Base-by-base conservation (phyloP, 2,888 invertebrate species). In the Phanerotoma sp. region DNA sequence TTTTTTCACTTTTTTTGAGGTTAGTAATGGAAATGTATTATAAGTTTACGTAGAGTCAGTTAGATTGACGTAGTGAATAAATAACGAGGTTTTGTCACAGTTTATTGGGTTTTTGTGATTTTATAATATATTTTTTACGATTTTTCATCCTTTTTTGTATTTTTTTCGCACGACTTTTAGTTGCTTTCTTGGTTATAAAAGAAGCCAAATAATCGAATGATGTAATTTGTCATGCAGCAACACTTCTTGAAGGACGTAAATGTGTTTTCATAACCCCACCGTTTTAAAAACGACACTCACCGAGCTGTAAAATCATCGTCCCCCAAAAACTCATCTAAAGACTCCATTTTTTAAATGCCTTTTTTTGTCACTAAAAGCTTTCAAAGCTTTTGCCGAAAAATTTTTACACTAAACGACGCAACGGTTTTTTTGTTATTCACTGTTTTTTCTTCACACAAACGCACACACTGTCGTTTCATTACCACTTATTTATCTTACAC, bases 121-220 rank as follows among this genome's bases (percentile, higher is more conserved):
- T 70, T 56, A 58, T 64, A 41, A 62, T 63, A 56, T 66, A 68
- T 61, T 63, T 66, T 64, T 70, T 68, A 58, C 70, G 66, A 58
- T 69, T 64, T 67, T 66, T 70, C 71, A 61, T 63, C 10, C 3
- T 35, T 35, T 15, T 35, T n/a, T 11, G 35, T n/a, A 9, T 35
- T 35, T 33, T 33, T 35, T n/a, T 35, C n/a, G 30, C 30, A 11
- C 5, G 6, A 13, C 16, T 15, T 38, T 11, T 38, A 4, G 11
- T 11, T 16, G 18, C 16, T 11, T 38, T 18, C 16, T 18, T 38
- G 18, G 38, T 16, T 18, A 4, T 18, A 9, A 11, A 18, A 38
- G 20, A 16, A 38, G 38, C 38, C 16, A 18, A 16, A 38, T 18
- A 16, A 25, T 25, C 25, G 7, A 25, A 38, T 38, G 20, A 38